Conservation (phyloP, 2,888 invertebrate species). For the Odiellus spinosus region DNA sequence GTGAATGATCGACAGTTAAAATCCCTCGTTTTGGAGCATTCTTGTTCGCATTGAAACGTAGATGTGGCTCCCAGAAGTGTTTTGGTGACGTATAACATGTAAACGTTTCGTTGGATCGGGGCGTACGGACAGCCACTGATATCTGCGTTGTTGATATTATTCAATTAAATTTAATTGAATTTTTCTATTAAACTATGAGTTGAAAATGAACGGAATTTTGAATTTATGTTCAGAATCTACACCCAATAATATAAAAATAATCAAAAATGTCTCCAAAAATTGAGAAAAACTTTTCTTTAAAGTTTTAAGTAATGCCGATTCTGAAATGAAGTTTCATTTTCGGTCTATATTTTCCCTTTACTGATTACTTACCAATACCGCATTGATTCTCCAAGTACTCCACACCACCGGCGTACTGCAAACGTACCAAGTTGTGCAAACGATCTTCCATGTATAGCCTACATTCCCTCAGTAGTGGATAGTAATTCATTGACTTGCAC, state of each 20-base stretch:
- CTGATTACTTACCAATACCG: conserved; percentile 34
- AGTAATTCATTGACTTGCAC: conserved; percentile 37
- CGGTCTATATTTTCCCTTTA: no score
- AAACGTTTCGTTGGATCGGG: conserved; percentile 27
- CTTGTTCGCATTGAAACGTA: conserved; percentile 29
- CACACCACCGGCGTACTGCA: conserved; percentile 30
- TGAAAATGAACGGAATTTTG: no score
- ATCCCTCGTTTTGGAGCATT: conserved; percentile 31
- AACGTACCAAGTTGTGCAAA: conserved; percentile 33
- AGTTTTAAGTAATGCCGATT: no score
- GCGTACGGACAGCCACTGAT: conserved; percentile 29
- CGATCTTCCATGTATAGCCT: conserved; percentile 36
- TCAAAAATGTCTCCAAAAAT: no score
- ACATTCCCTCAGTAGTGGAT: conserved; percentile 33
- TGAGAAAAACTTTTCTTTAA: no score
- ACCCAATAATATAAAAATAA: no score
- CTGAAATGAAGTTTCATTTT: no score
- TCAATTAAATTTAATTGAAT: no score
- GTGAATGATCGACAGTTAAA: conserved; percentile 31
- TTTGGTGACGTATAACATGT: conserved; percentile 31
- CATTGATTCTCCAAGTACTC: conserved; percentile 42
- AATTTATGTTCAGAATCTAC: no score
- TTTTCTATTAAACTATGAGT: no score
- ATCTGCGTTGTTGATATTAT: no score
- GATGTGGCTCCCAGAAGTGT: conserved; percentile 23